Evolutionary conservation across 2,797 vertebrate species (phyloP).

Genomic region (Cetoscarus ocellatus): DNA sequence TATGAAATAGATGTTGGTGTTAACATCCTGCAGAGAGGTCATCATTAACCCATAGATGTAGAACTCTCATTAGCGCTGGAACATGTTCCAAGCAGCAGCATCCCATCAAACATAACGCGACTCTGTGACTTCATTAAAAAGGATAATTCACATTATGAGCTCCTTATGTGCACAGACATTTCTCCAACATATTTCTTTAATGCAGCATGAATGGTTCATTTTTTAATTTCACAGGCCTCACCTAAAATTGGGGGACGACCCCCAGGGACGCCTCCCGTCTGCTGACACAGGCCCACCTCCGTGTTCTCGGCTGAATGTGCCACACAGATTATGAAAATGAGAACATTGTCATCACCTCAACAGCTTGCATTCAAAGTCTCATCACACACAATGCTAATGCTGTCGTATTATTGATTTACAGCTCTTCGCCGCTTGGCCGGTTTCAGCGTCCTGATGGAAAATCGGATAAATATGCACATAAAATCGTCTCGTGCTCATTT

Average conservation of each 20-base stretch:
- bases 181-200: conserved; percentile 10
- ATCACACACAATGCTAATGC: conserved; percentile 51
- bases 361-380: conserved; percentile 43
- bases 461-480: conserved; percentile 65
- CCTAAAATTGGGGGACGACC: conserved; percentile 8
- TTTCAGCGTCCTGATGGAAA: conserved; percentile 65
- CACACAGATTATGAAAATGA: conserved; percentile 30
- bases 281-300: background rate
- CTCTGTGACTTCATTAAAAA: conserved; percentile 56
- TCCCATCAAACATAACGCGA: conserved; percentile 52
- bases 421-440: conserved; percentile 35
- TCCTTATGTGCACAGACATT: conserved; percentile 10
- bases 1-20: conserved; percentile 57
- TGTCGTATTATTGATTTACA: conserved; percentile 55
- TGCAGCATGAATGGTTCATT: background rate
- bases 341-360: conserved; percentile 31
- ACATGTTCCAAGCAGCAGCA: conserved; percentile 37
- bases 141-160: conserved; percentile 24
- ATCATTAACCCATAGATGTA: conserved; percentile 58
- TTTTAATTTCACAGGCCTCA: background rate
- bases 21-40: conserved; percentile 42
- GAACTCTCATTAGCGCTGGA: conserved; percentile 56
- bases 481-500: conserved; percentile 56
- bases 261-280: conserved; percentile 1
- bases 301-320: conserved; percentile 10